phyloP scores from a whole-genome alignment of 2,888 invertebrate species.

The Acanthosepion pharaonis region DNA sequence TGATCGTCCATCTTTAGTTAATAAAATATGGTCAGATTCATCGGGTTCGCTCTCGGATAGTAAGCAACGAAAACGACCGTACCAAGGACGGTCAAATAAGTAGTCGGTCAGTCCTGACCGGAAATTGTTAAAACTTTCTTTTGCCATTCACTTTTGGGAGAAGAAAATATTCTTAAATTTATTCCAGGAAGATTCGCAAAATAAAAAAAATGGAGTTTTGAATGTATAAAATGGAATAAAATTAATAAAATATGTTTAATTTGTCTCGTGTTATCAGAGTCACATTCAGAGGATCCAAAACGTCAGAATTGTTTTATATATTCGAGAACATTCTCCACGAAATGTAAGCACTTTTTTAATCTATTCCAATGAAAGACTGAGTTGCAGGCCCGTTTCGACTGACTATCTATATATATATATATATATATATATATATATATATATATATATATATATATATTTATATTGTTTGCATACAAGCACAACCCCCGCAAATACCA shows the following conservation, averaged over 20 bases:
- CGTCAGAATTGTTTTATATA: no score
- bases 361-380: background rate
- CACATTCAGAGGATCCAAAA: no score
- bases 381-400: background rate
- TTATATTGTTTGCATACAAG: background rate
- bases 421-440: background rate
- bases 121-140: background rate
- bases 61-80: background rate
- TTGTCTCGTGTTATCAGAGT: no score
- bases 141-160: background rate
- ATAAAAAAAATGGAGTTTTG: no score
- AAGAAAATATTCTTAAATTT: background rate
- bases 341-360: no score
- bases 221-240: no score
- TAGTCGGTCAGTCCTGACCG: background rate
- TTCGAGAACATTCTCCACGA: no score
- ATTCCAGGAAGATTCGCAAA: background rate
- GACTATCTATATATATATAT: background rate
- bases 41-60: background rate
- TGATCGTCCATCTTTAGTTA: slow-evolving; percentile 96
- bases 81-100: background rate
- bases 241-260: no score
- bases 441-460: slow-evolving; percentile 25
- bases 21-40: slow-evolving; percentile 79
- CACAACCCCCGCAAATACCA: background rate